Conservation (phyloP, 2,888 invertebrate genomes). For the Byasa hedistus region DNA sequence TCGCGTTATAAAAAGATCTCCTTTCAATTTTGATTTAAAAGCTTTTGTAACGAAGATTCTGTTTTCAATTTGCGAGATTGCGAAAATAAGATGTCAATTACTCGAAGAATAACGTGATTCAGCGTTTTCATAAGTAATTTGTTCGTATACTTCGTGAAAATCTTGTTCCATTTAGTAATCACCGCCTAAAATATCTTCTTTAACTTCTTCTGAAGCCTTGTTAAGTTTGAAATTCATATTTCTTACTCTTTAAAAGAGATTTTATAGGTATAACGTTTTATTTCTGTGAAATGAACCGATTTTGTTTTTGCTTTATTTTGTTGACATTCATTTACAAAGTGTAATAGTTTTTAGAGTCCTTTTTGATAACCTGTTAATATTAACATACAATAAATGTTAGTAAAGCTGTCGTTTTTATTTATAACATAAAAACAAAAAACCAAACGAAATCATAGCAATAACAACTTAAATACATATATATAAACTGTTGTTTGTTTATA, state of each 20-base stretch:
- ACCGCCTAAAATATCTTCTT: background rate
- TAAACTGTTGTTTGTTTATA: no score
- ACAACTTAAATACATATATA: no score
- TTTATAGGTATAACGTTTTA: background rate
- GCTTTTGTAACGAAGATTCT: constrained; percentile 11
- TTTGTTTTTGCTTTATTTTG: no score
- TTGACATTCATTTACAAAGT: no score
- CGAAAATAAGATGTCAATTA: constrained; percentile 28
- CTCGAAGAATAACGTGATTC: constrained; percentile 21
- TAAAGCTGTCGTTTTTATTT: no score
- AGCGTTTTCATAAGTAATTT: constrained; percentile 23
- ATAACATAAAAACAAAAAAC: no score
- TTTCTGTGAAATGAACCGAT: background rate
- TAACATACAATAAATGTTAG: no score
- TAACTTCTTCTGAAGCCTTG: background rate
- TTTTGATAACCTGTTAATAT: no score
- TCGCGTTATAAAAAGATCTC: background rate
- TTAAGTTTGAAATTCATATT: background rate
- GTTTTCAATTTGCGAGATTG: constrained; percentile 26
- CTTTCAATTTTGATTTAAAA: constrained; percentile 3
- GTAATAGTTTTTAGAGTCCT: no score
- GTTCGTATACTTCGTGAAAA: constrained; percentile 17
- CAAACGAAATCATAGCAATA: no score
- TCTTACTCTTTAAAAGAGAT: background rate
- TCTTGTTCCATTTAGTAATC: constrained; percentile 17